Base-by-base conservation (phyloP, 1,140 invertebrate species). In the Ostrea denselamellosa region DNA sequence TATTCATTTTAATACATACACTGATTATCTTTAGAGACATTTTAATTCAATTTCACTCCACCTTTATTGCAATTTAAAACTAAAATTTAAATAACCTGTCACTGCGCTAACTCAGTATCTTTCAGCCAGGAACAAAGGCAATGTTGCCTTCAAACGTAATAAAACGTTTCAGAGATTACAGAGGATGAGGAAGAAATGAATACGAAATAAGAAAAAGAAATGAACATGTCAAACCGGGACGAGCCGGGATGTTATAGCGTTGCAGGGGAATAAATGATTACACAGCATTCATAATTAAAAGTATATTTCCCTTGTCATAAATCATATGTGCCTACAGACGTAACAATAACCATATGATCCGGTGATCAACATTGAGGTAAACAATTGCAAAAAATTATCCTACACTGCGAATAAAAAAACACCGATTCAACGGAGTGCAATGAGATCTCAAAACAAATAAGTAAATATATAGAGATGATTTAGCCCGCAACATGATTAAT, bases 171-270 rank as follows among this genome's bases (percentile, higher is more conserved):
- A 77, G 28, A 77, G 68, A 77, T 77, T 77, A 77, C 25, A 77
- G 28, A 28, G 68, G 68, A 77, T 2, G 68, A 28, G 28, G 68
- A 14, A 25, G 25, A 77, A 77, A 34, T n/a, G 65, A 77, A 25
- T 28, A 77, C 68, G 28, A 77, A 77, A 34, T 77, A 77, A 77
- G 68, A 77, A 77, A 77, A 77, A 77, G 68, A 77, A 77, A 77
- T 77, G 68, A 77, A 77, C 68, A 77, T 77, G 68, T 77, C 68
- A 77, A 77, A 77, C 68, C 68, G 28, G 68, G 68, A 77, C 68
- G 68, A 77, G 68, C 68, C 68, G 68, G 68, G 68, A 77, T 77
- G 22, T 77, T 77, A 77, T 77, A 77, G 68, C 68, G 68, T 34
- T 77, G 68, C 68, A 77, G 68, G 68, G 68, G 28, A 77, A 77